Conservation (phyloP, 2,113 vertebrate genomes). For the Ahaetulla prasina region DNA sequence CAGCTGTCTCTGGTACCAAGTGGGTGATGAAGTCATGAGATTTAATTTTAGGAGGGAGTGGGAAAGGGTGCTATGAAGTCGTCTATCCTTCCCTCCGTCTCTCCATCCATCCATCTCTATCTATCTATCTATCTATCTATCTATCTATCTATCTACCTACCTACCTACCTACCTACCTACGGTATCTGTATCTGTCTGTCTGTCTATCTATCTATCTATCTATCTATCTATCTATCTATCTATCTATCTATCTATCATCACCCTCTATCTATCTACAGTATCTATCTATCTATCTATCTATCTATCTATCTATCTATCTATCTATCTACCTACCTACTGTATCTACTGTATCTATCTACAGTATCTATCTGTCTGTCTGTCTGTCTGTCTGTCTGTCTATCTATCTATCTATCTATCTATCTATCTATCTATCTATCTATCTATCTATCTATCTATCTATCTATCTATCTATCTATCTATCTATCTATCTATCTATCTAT, state of each 20-base stretch:
- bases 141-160: too few species aligned
- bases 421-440: not conserved
- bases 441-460: not conserved
- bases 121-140: too few species aligned
- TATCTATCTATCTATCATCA: not conserved
- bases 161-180: accelerated
- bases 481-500: too few species aligned
- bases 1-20: not conserved
- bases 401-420: too few species aligned
- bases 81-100: not conserved
- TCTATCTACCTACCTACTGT: too few species aligned
- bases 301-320: not conserved
- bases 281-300: not conserved
- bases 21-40: not conserved
- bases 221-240: too few species aligned
- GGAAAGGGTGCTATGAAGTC: too few species aligned
- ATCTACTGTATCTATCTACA: too few species aligned
- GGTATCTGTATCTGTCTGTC: not conserved
- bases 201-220: too few species aligned
- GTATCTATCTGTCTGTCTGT: too few species aligned
- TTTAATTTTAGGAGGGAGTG: not conserved
- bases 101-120: too few species aligned
- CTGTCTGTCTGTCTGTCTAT: not conserved
- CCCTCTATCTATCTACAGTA: too few species aligned
- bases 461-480: not conserved